Evolutionary conservation across 2,888 invertebrate species (phyloP).

Genomic region (Leptogaster cylindrica): DNA sequence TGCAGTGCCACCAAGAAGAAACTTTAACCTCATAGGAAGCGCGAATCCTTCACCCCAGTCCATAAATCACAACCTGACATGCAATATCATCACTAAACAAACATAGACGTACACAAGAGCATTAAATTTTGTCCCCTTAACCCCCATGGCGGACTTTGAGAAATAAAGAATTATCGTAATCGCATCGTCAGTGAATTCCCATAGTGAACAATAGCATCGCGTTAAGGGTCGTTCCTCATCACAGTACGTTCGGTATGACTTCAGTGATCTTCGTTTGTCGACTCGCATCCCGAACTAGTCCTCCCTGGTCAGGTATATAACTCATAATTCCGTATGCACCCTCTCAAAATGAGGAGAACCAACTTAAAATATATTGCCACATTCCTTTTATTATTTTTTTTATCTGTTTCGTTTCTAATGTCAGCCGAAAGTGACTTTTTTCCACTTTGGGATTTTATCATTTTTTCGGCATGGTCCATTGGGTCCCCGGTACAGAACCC

Average conservation of each 20-base stretch:
- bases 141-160: conserved; percentile 18
- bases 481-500: background rate
- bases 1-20: no score
- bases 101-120: conserved; percentile 24
- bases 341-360: conserved; percentile 11
- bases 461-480: background rate
- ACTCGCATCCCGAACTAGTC: conserved; percentile 31
- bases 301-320: conserved; percentile 32
- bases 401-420: background rate
- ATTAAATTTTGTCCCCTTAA: conserved; percentile 29
- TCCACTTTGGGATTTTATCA: background rate
- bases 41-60: no score
- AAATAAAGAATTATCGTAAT: conserved; percentile 15
- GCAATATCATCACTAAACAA: conserved; percentile 36
- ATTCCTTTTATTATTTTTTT: background rate
- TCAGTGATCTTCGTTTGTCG: conserved; percentile 23
- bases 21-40: no score
- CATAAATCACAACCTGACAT: conserved; percentile 27
- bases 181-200: conserved; percentile 31
- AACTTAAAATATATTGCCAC: conserved; percentile 13
- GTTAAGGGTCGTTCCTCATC: conserved; percentile 25
- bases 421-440: conserved; percentile 17
- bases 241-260: conserved; percentile 11
- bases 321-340: conserved; percentile 37
- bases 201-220: conserved; percentile 20